Evolutionary conservation across 2,888 invertebrate species (phyloP).

Genomic region (Caenorhabditis uteleia): DNA sequence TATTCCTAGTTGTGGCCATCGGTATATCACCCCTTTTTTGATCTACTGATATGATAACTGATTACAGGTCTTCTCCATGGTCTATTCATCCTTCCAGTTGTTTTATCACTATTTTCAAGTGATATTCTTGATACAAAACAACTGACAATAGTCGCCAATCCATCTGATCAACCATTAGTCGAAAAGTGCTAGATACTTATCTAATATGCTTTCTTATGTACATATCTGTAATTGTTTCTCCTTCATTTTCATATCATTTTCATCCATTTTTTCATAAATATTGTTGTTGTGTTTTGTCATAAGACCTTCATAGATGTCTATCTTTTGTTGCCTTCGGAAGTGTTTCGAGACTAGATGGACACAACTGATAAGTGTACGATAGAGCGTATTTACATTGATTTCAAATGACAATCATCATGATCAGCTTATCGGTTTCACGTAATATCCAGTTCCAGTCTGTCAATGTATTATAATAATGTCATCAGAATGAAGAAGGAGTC

Average conservation of each 20-base stretch:
- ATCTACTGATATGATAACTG: too few species aligned
- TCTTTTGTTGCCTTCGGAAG: too few species aligned
- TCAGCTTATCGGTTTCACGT: too few species aligned
- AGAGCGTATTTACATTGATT: too few species aligned
- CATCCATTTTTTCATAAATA: not conserved
- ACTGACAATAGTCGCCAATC: not conserved
- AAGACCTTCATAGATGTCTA: too few species aligned
- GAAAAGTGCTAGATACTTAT: conserved; percentile 9
- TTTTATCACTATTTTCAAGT: conserved; percentile 39
- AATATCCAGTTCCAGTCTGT: too few species aligned
- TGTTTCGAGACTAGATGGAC: too few species aligned
- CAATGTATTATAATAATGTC: too few species aligned
- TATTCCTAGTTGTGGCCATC: conserved; percentile 49
- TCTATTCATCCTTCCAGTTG: conserved; percentile 54
- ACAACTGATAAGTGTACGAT: too few species aligned
- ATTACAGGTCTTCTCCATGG: conserved; percentile 54
- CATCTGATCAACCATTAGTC: conserved; percentile 13
- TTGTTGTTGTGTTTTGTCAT: not conserved
- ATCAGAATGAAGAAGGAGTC: too few species aligned
- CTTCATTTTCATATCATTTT: not conserved
- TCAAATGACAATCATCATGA: too few species aligned
- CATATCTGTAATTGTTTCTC: conserved; percentile 1
- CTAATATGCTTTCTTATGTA: not conserved
- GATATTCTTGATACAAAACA: conserved; percentile 1
- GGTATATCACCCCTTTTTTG: conserved; percentile 29